Evolutionary conservation across 2,888 invertebrate species (phyloP).

Genomic region (Pandemis cinnamomeana): DNA sequence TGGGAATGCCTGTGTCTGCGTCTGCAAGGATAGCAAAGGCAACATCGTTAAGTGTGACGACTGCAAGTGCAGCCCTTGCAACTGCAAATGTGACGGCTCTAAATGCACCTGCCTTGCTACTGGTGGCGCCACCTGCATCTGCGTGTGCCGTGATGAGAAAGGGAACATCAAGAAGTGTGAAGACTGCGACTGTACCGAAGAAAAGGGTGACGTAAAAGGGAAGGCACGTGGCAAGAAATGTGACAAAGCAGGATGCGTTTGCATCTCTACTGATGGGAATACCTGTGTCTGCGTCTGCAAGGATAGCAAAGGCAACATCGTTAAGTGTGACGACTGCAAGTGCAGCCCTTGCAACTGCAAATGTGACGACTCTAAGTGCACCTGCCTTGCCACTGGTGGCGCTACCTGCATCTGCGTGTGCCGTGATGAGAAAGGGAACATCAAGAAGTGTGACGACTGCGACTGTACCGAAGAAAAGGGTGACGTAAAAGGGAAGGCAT

Average conservation of each 20-base stretch:
- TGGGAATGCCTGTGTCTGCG: constrained; percentile 43
- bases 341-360: constrained; percentile 47
- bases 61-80: constrained; percentile 49
- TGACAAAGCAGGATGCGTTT: constrained; percentile 43
- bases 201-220: constrained; percentile 12
- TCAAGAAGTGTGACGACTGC: constrained; percentile 35
- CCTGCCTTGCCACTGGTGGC: constrained; percentile 55
- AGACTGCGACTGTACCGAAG: constrained; percentile 45
- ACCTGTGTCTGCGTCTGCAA: constrained; percentile 45
- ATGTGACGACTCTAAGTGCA: constrained; percentile 53
- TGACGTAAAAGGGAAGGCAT: constrained; percentile 11
- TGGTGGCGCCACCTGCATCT: constrained; percentile 46
- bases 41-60: constrained; percentile 47
- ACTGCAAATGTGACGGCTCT: constrained; percentile 37
- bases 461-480: constrained; percentile 3
- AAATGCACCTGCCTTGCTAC: constrained; percentile 44
- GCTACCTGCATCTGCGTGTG: constrained; percentile 51
- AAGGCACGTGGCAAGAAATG: constrained; percentile 30
- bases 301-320: constrained; percentile 49
- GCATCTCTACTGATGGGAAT: constrained; percentile 46
- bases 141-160: constrained; percentile 45
- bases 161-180: constrained; percentile 47
- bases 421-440: constrained; percentile 35
- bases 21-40: constrained; percentile 45
- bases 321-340: constrained; percentile 45